Evolutionary conservation across 2,888 invertebrate genomes (phyloP).

Genomic region (Myopa tessellatipennis): DNA sequence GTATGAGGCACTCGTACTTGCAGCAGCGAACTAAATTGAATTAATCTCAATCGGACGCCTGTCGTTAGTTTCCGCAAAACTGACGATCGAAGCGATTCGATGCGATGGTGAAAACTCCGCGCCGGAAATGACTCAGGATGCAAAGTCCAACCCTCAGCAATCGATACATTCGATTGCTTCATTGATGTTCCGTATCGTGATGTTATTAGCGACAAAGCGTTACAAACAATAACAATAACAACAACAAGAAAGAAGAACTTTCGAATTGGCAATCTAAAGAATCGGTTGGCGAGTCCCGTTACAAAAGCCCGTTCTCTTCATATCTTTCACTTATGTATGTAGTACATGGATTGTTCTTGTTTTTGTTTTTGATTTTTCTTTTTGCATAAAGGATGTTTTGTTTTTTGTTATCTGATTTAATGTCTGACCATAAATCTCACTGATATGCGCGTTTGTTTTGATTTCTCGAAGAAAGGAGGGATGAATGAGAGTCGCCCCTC

Average conservation of each 20-base stretch:
- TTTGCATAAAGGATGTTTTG: conserved; percentile 30
- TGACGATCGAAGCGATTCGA: conserved; percentile 18
- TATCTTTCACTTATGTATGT: no score
- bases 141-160: not conserved
- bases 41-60: conserved; percentile 68
- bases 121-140: conserved; percentile 20
- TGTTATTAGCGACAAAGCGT: conserved; percentile 50
- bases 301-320: no score
- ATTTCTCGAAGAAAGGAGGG: conserved; percentile 21
- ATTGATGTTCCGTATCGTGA: conserved; percentile 50
- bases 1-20: conserved; percentile 26
- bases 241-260: conserved; percentile 32
- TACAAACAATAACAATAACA: conserved; percentile 36
- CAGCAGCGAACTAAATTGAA: conserved; percentile 59
- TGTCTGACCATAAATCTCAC: conserved; percentile 50
- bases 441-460: conserved; percentile 32
- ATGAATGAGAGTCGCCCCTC: not conserved
- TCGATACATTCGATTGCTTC: conserved; percentile 38
- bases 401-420: conserved; percentile 24
- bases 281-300: no score
- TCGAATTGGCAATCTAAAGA: not conserved
- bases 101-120: conserved; percentile 12
- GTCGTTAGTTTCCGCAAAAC: conserved; percentile 57
- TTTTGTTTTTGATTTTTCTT: not conserved
- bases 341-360: not conserved